These are phyloP conservation scores for Sebastes diaconus DNA, from an alignment of 2,797 vertebrate genomes.

Conservation along the genomic window DNA sequence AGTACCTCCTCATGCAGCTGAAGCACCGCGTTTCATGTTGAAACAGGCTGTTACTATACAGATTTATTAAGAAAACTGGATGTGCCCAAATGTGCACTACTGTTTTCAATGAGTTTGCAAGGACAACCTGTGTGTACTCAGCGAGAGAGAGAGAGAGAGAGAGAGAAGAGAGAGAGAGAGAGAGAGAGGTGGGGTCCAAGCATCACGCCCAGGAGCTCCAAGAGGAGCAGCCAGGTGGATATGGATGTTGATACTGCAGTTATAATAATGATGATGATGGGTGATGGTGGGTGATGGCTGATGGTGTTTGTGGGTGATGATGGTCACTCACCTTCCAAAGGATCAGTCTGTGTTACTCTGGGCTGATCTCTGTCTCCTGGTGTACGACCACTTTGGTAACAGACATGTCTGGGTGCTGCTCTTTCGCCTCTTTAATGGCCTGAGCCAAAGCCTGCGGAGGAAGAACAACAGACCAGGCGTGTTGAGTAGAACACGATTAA, in stretches of 20 bases:
- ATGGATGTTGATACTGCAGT: too few relatives aligned
- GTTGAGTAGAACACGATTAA: conserved; percentile 1
- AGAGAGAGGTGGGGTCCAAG: too few relatives aligned
- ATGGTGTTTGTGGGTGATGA: neutral
- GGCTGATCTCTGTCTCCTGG: conserved; percentile 96
- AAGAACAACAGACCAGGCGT: neutral
- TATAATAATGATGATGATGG: too few relatives aligned
- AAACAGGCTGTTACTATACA: neutral
- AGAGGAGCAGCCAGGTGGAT: too few relatives aligned
- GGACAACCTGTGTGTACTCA: too few relatives aligned
- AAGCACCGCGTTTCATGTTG: neutral
- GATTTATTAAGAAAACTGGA: neutral
- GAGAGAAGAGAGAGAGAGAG: too few relatives aligned
- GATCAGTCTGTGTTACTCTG: conserved; percentile 79
- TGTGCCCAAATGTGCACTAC: too few relatives aligned
- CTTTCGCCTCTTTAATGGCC: conserved; percentile 97
- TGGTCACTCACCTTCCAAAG: conserved; percentile 55
- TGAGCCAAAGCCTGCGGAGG: conserved; percentile 91
- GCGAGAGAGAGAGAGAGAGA: too few relatives aligned
- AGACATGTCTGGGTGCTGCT: conserved; percentile 98
- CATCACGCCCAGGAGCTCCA: too few relatives aligned
- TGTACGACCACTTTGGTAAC: conserved; percentile 99
- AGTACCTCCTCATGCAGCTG: neutral
- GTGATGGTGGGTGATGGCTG: too few relatives aligned
- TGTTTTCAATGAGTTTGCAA: too few relatives aligned